Conservation (phyloP, 2,888 invertebrate species). For the Cryptocheilus praepositus region DNA sequence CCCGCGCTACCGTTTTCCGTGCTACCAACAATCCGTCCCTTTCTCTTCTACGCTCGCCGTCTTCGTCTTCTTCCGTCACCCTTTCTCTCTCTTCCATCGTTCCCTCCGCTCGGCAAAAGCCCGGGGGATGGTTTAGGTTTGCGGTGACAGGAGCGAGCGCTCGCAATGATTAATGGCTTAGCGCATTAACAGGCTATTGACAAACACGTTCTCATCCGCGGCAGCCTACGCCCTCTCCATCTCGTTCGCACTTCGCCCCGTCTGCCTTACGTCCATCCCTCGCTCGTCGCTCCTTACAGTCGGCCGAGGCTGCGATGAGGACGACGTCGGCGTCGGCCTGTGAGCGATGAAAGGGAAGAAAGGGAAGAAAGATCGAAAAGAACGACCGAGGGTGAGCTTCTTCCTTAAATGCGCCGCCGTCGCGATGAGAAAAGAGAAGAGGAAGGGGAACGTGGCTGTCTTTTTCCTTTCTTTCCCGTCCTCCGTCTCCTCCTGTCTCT, state of each 20-base stretch:
- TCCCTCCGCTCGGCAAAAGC: constrained; percentile 6
- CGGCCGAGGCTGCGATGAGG: constrained; percentile 19
- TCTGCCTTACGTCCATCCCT: constrained; percentile 18
- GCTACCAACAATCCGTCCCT: no score
- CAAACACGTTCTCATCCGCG: constrained; percentile 72
- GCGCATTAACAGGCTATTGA: constrained; percentile 76
- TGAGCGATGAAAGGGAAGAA: constrained; percentile 61
- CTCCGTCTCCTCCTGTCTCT: constrained; percentile 28
- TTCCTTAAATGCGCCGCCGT: constrained; percentile 59
- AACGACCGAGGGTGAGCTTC: constrained; percentile 51
- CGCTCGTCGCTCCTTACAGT: constrained; percentile 34
- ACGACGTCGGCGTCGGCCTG: constrained; percentile 35
- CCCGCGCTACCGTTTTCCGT: constrained; percentile 5
- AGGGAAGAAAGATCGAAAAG: constrained; percentile 57
- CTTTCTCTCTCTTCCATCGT: not conserved
- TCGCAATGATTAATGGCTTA: constrained; percentile 76
- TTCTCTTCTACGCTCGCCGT: not conserved
- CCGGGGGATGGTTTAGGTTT: constrained; percentile 60
- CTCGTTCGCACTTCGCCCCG: constrained; percentile 19
- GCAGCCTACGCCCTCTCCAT: constrained; percentile 41
- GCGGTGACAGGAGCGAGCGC: constrained; percentile 68
- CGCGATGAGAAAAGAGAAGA: constrained; percentile 40
- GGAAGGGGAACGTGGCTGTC: constrained; percentile 3
- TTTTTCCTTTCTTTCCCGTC: no score
- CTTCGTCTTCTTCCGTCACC: no score